Base-by-base conservation (phyloP, 2,888 invertebrate genomes). In the Polydrusus pterygomalis region DNA sequence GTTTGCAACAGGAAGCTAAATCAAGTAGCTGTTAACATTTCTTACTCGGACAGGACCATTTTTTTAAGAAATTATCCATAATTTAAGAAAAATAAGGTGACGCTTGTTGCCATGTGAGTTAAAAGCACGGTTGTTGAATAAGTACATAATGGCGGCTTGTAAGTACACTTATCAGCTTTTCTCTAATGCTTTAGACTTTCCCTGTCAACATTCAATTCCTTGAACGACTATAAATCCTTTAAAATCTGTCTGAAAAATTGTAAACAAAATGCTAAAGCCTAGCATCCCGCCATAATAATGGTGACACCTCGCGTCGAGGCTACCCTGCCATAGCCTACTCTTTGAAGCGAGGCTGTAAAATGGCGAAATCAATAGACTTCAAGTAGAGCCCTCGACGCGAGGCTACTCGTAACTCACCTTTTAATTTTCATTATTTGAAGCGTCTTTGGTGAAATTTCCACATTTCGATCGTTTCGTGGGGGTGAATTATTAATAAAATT, bases 261-360 rank as follows among this genome's bases (percentile, higher is more conserved):
- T 84, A 85, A 85, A 85, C 84, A 85, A 83, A 82, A 80, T 82
- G 75, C 70, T 75, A 70, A 71, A 65, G 62, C 77, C 71, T 81
- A 82, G 83, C 84, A 83, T 86, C 86, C 86, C 86, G 86, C 86
- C 86, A 86, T 83, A 75, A 78, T 77, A 74, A 68, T 47, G 77
- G 83, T 83, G 80, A 75, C 79, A 78, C 85, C 86, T 82, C 80
- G 82, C 80, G 78, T 78, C 67, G 86, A 87, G 87, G 86, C 87
- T 86, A 86, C 84, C 82, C 80, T 80, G 81, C 77, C 73, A 65
- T 74, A 68, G 77, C 68, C 70, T 54, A 67, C 65, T 82, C 81
- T 80, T 75, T 77, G 79, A 79, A 56, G 64, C 58, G 34, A 65
- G 75, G 80, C 80, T 84, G 81, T 84, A 84, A 85, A 77, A 85